A percentile compares a stretch with the other conserved stretches of the same genome.
Conservation (phyloP, 2,888 invertebrate species). For the Axea sp. region DNA sequence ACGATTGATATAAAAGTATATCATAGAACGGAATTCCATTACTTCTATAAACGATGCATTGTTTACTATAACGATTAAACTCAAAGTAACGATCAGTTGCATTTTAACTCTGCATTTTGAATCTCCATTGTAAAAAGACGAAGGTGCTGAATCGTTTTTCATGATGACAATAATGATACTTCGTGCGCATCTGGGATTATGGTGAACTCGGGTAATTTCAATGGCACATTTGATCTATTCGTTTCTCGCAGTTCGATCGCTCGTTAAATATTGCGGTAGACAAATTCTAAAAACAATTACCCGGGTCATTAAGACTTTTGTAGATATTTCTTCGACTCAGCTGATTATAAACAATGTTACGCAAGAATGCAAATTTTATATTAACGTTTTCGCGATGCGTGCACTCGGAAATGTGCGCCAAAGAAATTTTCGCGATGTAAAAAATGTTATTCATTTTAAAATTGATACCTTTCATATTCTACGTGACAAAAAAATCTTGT, state of each 20-base stretch:
- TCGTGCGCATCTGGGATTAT: conserved; percentile 68
- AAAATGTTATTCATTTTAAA: conserved; percentile 21
- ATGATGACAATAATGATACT: conserved; percentile 77
- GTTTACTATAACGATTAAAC: conserved; percentile 1
- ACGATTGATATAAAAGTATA: conserved; percentile 8
- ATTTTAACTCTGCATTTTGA: conserved; percentile 47
- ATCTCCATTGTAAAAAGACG: conserved; percentile 51
- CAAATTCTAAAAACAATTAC: conserved; percentile 57
- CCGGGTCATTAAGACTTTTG: conserved; percentile 65
- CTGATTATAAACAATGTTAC: conserved; percentile 56
- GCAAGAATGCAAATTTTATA: conserved; percentile 60
- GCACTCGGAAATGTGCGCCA: conserved; percentile 5
- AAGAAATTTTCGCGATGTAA: background rate
- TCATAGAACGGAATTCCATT: no score
- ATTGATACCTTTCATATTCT: conserved; percentile 4
- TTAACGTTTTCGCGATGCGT: conserved; percentile 46
- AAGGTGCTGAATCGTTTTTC: conserved; percentile 74
- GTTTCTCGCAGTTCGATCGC: conserved; percentile 62
- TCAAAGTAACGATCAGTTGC: conserved; percentile 42
- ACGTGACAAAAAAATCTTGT: conserved; percentile 15
- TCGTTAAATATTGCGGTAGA: conserved; percentile 52
- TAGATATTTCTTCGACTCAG: conserved; percentile 66
- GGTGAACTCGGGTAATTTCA: conserved; percentile 66
- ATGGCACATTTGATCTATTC: conserved; percentile 52
- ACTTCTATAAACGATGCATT: no score